Evolutionary conservation across 2,113 vertebrate species (phyloP), one percentile per base, ranked within the genome.

Genomic region (Chamaetylas fuelleborni): DNA sequence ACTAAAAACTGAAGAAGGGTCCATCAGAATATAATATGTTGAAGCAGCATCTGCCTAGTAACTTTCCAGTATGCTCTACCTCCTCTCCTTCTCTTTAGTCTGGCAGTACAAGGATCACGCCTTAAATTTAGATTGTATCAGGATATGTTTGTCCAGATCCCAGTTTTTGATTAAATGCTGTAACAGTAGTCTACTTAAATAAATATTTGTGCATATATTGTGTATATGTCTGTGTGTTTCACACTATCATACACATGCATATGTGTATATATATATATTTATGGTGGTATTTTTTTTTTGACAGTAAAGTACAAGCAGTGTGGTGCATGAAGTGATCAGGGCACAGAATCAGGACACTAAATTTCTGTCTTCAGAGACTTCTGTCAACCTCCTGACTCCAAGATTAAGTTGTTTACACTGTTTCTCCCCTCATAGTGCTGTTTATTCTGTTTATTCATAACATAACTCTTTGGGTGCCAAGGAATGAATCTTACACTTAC

Each of bases 361-460:
- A 85, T 74, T 93, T 12, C 31, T 93, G 69, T 50, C 61, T 93
- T 90, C 26, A 56, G 84, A 79, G 66, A 93, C 61, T 93, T 77
- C 45, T 86, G 67, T 85, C 62, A 77, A 64, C 47, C 7, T 90
- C 9, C 28, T 93, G 79, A 83, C 60, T 92, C 33, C 47, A 84
- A 89, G 71, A 86, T 88, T 56, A 94, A 92, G 54, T 62, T 92
- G 61, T 93, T 96, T 93, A 92, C 71, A 76, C 20, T 57, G 54
- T 93, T 94, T 90, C 36, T 33, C 17, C 15, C 14, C 23, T 85
- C 66, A 45, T 11, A 48, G 62, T 73, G 57, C 14, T 82, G 48
- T 82, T 94, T 69, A 33, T 77, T 81, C 61, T 89, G 19, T 73
- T 89, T 91, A 79, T 93, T 88, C 42, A 43, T 66, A 51, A 25